These are phyloP conservation scores for Datnioides undecimradiatus DNA, from an alignment of 2,113 vertebrate genomes.

Conservation along the genomic window DNA sequence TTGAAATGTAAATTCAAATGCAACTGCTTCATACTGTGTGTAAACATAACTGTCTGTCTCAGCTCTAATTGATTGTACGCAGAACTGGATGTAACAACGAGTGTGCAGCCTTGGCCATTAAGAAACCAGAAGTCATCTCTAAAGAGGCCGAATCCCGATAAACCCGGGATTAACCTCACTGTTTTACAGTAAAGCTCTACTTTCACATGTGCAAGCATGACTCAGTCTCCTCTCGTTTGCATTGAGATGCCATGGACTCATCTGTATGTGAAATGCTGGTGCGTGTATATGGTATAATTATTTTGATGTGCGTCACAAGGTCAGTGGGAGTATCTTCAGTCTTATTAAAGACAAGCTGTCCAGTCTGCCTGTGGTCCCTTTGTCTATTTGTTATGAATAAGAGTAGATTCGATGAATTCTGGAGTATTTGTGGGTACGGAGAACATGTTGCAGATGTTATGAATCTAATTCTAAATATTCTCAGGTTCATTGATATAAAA, in stretches of 20 bases:
- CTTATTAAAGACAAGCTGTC: constrained; percentile 79
- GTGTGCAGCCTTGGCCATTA: constrained; percentile 10
- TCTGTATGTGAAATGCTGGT: constrained; percentile 63
- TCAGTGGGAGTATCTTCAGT: constrained; percentile 64
- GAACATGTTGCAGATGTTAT: constrained; percentile 11
- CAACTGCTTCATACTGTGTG: constrained; percentile 46
- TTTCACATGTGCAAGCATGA: constrained; percentile 61
- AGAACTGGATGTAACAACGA: constrained; percentile 59
- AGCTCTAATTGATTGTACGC: constrained; percentile 62
- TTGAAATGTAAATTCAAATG: constrained; percentile 30
- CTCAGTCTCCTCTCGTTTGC: constrained; percentile 46
- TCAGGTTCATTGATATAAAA: constrained; percentile 21
- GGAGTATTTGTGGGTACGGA: neutral
- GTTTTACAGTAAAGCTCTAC: constrained; percentile 37
- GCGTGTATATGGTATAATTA: constrained; percentile 74
- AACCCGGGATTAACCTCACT: constrained; percentile 20
- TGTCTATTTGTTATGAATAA: constrained; percentile 9
- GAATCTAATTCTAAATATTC: neutral
- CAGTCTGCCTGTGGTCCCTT: constrained; percentile 56
- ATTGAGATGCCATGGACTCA: constrained; percentile 46
- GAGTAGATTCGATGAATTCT: neutral
- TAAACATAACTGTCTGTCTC: constrained; percentile 39
- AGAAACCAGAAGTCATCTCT: constrained; percentile 27
- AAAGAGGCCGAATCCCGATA: constrained; percentile 21
- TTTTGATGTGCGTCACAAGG: constrained; percentile 74